These are phyloP conservation scores for Tetranychus truncatus DNA, from an alignment of 2,888 invertebrate genomes.

Conservation along the genomic window DNA sequence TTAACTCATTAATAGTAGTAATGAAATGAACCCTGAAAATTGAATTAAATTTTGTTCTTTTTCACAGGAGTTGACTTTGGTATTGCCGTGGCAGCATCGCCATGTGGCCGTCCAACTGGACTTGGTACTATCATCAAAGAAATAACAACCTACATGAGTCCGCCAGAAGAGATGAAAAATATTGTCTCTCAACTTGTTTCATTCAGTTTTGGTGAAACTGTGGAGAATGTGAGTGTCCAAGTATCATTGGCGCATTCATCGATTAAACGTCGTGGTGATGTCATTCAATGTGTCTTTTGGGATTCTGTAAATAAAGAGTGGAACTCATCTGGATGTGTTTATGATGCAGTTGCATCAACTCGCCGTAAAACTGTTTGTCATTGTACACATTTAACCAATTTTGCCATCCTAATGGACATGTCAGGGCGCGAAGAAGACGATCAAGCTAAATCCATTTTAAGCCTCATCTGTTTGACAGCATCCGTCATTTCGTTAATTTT, in stretches of 20 bases:
- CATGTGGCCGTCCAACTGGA: not conserved
- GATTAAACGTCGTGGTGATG: conserved; percentile 11
- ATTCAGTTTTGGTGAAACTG: not conserved
- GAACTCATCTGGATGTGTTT: conserved; percentile 27
- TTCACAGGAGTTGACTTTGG: not conserved
- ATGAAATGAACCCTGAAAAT: too few species aligned
- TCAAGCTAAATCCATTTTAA: conserved; percentile 18
- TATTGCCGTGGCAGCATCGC: not conserved
- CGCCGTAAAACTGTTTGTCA: conserved; percentile 26
- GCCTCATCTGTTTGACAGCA: conserved; percentile 16
- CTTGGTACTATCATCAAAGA: not conserved
- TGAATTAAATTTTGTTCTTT: not conserved
- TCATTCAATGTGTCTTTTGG: conserved; percentile 18
- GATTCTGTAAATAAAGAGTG: conserved; percentile 16
- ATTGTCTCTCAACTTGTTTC: not conserved
- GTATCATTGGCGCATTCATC: conserved; percentile 6
- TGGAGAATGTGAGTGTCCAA: not conserved
- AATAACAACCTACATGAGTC: not conserved
- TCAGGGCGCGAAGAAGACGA: conserved; percentile 16
- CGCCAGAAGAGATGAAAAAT: not conserved
- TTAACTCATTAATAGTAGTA: too few species aligned
- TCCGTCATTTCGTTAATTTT: conserved; percentile 21
- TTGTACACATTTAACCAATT: conserved; percentile 28
- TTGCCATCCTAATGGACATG: conserved; percentile 28
- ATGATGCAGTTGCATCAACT: conserved; percentile 22